phyloP scores from a whole-genome alignment of 2,113 vertebrate species.

The Catharus minimus region DNA sequence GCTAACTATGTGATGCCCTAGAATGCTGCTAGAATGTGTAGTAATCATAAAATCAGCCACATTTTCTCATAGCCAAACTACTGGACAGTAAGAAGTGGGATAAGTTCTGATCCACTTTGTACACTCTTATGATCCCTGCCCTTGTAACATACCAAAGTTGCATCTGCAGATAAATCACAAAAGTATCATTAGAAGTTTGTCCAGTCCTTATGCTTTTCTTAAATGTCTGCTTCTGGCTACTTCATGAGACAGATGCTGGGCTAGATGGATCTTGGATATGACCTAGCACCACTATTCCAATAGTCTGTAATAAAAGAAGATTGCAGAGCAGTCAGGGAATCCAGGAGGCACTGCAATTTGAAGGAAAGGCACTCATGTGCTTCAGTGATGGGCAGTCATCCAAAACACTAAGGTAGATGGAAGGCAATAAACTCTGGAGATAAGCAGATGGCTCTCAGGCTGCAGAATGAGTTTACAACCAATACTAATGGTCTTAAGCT shows the following conservation, averaged over 20 bases:
- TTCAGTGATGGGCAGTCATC: neutral
- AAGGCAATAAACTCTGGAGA: constrained; percentile 9
- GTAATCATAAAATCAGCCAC: neutral
- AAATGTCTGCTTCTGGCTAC: neutral
- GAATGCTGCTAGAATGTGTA: neutral
- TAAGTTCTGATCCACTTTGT: neutral
- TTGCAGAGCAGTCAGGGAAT: neutral
- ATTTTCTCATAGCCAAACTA: neutral
- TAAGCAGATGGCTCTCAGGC: constrained; percentile 18
- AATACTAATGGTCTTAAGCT: neutral
- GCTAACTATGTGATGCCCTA: neutral
- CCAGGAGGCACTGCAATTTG: neutral
- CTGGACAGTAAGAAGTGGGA: neutral
- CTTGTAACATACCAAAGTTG: neutral
- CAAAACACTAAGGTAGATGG: constrained; percentile 22
- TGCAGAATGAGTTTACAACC: neutral
- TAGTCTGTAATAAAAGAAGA: neutral
- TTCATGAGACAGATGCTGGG: neutral
- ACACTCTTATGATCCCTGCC: neutral
- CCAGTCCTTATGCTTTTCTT: neutral
- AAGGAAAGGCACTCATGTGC: neutral
- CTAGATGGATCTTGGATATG: neutral
- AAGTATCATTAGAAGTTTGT: neutral
- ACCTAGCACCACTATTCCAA: neutral
- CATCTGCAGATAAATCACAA: neutral